Evolutionary conservation across 2,888 invertebrate species (phyloP).

Genomic region (Eupithecia subfuscata): DNA sequence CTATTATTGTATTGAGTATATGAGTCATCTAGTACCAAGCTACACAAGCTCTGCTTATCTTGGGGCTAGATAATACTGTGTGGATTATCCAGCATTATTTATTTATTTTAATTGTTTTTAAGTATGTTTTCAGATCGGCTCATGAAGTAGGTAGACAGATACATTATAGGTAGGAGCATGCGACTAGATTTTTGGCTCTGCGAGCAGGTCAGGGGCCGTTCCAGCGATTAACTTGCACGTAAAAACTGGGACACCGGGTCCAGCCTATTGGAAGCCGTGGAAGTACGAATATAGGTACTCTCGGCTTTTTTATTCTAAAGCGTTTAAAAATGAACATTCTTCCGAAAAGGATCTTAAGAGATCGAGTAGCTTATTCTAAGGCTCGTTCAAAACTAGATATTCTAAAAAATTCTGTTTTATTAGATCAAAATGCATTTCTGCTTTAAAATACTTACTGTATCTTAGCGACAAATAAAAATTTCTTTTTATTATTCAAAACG

Average conservation of each 20-base stretch:
- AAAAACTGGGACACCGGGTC: conserved; percentile 48
- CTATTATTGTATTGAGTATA: too few relatives aligned
- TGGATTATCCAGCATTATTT: too few relatives aligned
- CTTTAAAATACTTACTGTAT: too few relatives aligned
- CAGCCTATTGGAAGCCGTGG: conserved; percentile 56
- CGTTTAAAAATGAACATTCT: not conserved
- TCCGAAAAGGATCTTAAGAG: not conserved
- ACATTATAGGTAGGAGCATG: not conserved
- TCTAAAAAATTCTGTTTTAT: not conserved
- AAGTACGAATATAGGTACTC: conserved; percentile 42
- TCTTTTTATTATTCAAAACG: too few relatives aligned
- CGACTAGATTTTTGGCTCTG: conserved; percentile 34
- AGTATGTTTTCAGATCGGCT: not conserved
- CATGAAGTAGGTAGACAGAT: not conserved
- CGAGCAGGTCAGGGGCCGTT: conserved; percentile 32
- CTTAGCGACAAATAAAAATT: too few relatives aligned
- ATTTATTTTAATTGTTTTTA: too few relatives aligned
- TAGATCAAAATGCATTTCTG: too few relatives aligned
- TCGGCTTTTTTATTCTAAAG: conserved; percentile 27
- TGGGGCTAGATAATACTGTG: too few relatives aligned
- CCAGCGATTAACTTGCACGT: conserved; percentile 50
- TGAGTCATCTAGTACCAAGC: too few relatives aligned
- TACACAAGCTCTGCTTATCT: too few relatives aligned
- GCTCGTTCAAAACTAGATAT: not conserved
- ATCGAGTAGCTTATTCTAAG: not conserved